These are phyloP conservation scores for Lithobates pipiens DNA, from an alignment of 2,797 vertebrate genomes.

Conservation along the genomic window DNA sequence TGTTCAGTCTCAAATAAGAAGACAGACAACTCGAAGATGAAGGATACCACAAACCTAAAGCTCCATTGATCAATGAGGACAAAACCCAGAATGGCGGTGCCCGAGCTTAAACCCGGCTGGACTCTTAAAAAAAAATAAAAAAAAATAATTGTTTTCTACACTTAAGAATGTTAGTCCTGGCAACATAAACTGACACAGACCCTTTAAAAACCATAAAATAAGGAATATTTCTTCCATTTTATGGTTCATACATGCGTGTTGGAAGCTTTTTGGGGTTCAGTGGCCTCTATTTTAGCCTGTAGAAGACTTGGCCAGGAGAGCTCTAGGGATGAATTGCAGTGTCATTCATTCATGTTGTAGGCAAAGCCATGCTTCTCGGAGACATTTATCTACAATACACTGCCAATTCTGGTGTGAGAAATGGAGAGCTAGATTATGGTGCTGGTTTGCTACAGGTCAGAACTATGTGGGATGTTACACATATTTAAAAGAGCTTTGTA, in stretches of 20 bases:
- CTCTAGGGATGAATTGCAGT: not conserved
- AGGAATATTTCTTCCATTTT: not conserved
- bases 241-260: not conserved
- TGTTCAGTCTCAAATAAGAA: conserved; percentile 35
- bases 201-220: not conserved
- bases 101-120: not conserved
- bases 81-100: not conserved
- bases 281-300: too few species aligned
- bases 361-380: too few species aligned
- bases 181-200: not conserved
- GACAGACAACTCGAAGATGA: conserved; percentile 28
- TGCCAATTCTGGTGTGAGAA: not conserved
- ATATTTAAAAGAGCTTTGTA: not conserved
- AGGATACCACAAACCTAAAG: not conserved
- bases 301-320: not conserved
- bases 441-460: too few species aligned
- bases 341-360: too few species aligned
- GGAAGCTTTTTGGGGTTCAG: not conserved
- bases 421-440: not conserved
- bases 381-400: too few species aligned
- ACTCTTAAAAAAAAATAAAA: too few species aligned
- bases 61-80: too few species aligned
- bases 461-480: not conserved
- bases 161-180: not conserved
- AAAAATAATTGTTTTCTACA: too few species aligned